Conservation (phyloP, 2,888 invertebrate species). For the Nemotelus pantherinus region DNA sequence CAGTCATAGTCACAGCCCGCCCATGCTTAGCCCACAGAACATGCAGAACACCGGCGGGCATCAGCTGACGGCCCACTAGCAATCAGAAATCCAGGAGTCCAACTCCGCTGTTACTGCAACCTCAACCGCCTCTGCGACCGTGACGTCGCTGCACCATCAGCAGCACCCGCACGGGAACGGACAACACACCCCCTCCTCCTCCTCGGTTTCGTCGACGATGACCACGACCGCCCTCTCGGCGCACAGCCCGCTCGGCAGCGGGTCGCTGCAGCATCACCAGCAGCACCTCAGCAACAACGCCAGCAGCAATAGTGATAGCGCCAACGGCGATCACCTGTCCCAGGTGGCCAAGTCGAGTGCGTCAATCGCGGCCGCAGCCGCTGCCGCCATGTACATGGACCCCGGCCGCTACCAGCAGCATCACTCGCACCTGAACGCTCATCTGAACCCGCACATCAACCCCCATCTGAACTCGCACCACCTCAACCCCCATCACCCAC, state of each 20-base stretch:
- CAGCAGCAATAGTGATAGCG: conserved; percentile 54
- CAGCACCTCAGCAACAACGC: conserved; percentile 56
- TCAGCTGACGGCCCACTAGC: conserved; percentile 84
- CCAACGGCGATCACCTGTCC: conserved; percentile 56
- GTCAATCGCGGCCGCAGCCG: conserved; percentile 64
- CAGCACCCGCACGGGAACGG: conserved; percentile 60
- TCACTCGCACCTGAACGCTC: conserved; percentile 60
- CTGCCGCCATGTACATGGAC: conserved; percentile 65
- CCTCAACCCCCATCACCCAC: conserved; percentile 58
- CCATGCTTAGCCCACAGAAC: conserved; percentile 83
- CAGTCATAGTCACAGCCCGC: conserved; percentile 81
- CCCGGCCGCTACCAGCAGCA: conserved; percentile 64
- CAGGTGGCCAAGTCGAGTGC: conserved; percentile 59
- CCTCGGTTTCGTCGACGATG: conserved; percentile 63
- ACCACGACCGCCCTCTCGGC: conserved; percentile 64
- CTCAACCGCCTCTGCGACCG: conserved; percentile 58
- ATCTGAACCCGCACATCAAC: conserved; percentile 40
- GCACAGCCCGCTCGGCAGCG: conserved; percentile 62
- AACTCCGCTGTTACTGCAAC: conserved; percentile 66
- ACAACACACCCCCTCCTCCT: conserved; percentile 61
- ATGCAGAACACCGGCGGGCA: conserved; percentile 80
- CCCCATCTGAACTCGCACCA: conserved; percentile 39
- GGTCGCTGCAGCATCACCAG: conserved; percentile 56
- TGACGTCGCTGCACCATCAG: conserved; percentile 54
- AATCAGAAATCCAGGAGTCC: conserved; percentile 84